phyloP scores from a whole-genome alignment of 2,113 vertebrate species.

The Cyprinodon variegatus region DNA sequence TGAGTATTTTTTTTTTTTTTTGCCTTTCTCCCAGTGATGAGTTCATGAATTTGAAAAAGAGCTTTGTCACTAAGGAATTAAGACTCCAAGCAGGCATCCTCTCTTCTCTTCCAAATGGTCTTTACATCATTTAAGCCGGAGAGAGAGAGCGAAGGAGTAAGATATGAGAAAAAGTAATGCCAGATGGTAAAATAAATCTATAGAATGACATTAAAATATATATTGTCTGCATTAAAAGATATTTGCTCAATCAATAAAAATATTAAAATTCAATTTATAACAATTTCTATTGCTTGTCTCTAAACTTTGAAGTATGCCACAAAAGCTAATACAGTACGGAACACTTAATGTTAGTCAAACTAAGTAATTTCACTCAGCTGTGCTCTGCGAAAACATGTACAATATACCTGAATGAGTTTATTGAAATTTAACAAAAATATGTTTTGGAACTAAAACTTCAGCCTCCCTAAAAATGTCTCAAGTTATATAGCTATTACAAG shows the following conservation, averaged over 20 bases:
- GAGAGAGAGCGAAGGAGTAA: conserved; percentile 11
- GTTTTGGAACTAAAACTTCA: neutral
- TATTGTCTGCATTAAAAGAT: neutral
- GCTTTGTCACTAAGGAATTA: conserved; percentile 81
- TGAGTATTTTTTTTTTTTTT: conserved; percentile 49
- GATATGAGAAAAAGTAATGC: conserved; percentile 1
- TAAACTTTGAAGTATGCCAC: neutral
- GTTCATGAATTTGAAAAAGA: conserved; percentile 81
- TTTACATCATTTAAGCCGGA: conserved; percentile 65
- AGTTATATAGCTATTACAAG: neutral
- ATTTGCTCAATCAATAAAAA: neutral
- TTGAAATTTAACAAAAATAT: neutral
- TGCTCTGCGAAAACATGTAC: conserved; percentile 20
- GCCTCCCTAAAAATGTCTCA: neutral
- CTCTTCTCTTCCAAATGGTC: conserved; percentile 60
- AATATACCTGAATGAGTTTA: neutral
- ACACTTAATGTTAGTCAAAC: neutral
- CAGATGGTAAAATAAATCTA: conserved; percentile 14
- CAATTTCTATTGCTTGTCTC: conserved; percentile 11
- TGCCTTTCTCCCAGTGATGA: conserved; percentile 72
- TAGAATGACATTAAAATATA: neutral
- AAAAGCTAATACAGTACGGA: neutral
- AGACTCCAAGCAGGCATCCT: conserved; percentile 74
- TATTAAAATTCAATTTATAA: conserved; percentile 3
- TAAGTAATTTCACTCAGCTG: conserved; percentile 24